phyloP scores from a whole-genome alignment of 2,888 invertebrate genomes.

The Lagria hirta region DNA sequence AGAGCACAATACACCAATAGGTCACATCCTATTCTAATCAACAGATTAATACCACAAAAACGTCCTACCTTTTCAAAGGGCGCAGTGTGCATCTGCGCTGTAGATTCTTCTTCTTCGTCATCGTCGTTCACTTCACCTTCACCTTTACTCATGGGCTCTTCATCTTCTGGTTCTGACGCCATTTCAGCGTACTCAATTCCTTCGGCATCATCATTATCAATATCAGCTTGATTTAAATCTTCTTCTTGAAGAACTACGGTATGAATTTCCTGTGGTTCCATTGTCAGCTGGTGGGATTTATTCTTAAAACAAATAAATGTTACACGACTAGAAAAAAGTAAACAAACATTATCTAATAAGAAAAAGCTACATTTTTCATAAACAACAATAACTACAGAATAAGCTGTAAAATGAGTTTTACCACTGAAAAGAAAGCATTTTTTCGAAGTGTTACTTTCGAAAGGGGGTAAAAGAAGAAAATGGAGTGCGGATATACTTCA shows the following conservation, averaged over 20 bases:
- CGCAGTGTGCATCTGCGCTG: constrained; percentile 33
- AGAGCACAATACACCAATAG: not conserved
- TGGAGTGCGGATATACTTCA: too few relatives aligned
- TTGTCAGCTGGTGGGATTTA: constrained; percentile 22
- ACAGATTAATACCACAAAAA: constrained; percentile 22
- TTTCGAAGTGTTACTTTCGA: too few relatives aligned
- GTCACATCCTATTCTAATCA: not conserved
- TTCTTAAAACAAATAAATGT: constrained; percentile 20
- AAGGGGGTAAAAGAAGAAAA: too few relatives aligned
- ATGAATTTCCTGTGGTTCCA: constrained; percentile 24
- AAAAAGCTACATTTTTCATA: too few relatives aligned
- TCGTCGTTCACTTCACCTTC: constrained; percentile 40
- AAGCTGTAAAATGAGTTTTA: too few relatives aligned
- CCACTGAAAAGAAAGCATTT: too few relatives aligned
- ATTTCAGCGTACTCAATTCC: constrained; percentile 31
- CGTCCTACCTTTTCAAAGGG: constrained; percentile 39
- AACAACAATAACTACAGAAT: too few relatives aligned
- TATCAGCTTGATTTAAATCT: constrained; percentile 24
- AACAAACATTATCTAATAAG: too few relatives aligned
- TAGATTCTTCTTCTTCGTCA: constrained; percentile 39
- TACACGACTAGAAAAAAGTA: too few relatives aligned
- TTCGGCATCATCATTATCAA: constrained; percentile 29
- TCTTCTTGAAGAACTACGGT: constrained; percentile 24
- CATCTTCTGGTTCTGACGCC: constrained; percentile 31
- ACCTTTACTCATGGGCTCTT: constrained; percentile 24